Conservation (phyloP, 1,140 invertebrate species). For the Periplaneta americana region DNA sequence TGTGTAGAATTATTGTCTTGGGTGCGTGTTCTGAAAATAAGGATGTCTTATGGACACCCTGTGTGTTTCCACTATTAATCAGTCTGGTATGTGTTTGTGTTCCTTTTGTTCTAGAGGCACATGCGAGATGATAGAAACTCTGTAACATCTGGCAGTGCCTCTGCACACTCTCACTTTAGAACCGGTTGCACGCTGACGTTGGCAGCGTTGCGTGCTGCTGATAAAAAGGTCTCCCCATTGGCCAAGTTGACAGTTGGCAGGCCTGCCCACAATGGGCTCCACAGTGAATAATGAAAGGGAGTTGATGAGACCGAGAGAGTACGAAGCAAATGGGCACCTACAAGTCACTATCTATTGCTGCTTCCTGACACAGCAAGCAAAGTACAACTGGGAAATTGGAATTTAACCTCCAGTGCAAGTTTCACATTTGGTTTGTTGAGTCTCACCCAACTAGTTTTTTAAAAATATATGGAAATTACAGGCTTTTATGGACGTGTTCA, state of each 20-base stretch:
- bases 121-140: slow-evolving; percentile 50
- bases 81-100: slow-evolving; percentile 42
- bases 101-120: slow-evolving; percentile 69
- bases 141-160: slow-evolving; percentile 17
- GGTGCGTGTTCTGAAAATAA: background rate
- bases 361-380: background rate
- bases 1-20: background rate
- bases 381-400: background rate
- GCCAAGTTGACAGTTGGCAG: background rate
- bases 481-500: no score
- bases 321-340: background rate
- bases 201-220: background rate
- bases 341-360: background rate
- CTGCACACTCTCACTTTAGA: slow-evolving; percentile 1
- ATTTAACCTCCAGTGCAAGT: background rate
- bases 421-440: background rate
- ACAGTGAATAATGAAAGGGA: background rate
- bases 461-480: background rate
- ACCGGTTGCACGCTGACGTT: background rate
- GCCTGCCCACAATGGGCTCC: background rate
- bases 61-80: slow-evolving; percentile 37
- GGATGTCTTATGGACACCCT: background rate
- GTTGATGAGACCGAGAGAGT: background rate
- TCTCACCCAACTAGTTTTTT: background rate
- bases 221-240: background rate